Evolutionary conservation across 2,113 vertebrate genomes (phyloP).

Genomic region (Semicossyphus pulcher): DNA sequence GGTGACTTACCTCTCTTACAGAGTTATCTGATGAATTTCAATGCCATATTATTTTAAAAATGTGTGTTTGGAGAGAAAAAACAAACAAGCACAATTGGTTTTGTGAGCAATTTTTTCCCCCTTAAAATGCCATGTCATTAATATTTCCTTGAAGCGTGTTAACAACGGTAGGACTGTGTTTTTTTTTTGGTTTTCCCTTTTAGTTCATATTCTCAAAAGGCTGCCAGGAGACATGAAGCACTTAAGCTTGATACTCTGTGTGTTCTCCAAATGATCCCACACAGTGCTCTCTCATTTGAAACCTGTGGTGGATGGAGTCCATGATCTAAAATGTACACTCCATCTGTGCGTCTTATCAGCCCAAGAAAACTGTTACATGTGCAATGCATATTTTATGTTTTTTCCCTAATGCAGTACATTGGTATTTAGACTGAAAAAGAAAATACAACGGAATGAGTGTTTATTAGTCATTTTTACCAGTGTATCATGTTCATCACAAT

Average conservation of each 20-base stretch:
- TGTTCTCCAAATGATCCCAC: slow-evolving; percentile 33
- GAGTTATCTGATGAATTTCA: not conserved
- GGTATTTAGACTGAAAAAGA: not conserved
- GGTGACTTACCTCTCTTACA: not conserved
- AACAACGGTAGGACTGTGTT: not conserved
- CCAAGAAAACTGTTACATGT: not conserved
- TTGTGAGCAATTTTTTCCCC: not conserved
- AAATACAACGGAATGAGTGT: not conserved
- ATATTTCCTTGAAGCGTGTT: not conserved
- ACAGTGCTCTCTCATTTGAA: slow-evolving; percentile 18
- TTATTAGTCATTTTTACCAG: not conserved
- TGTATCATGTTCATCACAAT: not conserved
- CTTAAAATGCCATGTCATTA: no score
- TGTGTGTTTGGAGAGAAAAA: not conserved
- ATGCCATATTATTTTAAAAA: not conserved
- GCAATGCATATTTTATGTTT: not conserved
- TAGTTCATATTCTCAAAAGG: slow-evolving; percentile 1
- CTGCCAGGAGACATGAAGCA: slow-evolving; percentile 21
- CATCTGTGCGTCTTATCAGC: slow-evolving; percentile 1
- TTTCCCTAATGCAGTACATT: not conserved
- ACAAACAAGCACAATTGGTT: not conserved
- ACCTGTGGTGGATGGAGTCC: slow-evolving; percentile 16
- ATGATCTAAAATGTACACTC: not conserved
- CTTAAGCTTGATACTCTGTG: slow-evolving; percentile 13
- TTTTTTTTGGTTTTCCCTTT: not conserved